phyloP scores from a whole-genome alignment of 1,140 invertebrate genomes.

The Drosophila albomicans region DNA sequence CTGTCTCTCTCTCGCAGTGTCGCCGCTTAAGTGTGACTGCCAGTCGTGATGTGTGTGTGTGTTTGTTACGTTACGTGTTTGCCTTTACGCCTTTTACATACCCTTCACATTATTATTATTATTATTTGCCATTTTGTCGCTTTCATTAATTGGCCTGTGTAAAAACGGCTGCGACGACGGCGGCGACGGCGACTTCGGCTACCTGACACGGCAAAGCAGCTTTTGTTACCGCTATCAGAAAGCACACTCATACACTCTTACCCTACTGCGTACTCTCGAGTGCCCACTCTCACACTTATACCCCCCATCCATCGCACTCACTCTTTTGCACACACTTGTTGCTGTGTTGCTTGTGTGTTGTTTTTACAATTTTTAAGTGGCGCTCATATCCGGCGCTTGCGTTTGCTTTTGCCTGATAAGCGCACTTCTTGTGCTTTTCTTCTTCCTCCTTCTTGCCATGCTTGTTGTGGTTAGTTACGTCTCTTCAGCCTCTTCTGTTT shows the following conservation, averaged over 20 bases:
- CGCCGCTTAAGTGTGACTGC: background rate
- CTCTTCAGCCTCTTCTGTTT: slow-evolving; percentile 35
- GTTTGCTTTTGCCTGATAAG: slow-evolving; percentile 54
- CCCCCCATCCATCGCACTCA: slow-evolving; percentile 1
- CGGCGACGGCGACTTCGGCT: slow-evolving; percentile 20
- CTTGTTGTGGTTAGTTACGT: slow-evolving; percentile 12
- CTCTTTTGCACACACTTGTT: slow-evolving; percentile 61
- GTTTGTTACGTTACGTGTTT: slow-evolving; percentile 46
- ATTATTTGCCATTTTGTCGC: slow-evolving; percentile 80
- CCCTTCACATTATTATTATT: slow-evolving; percentile 49
- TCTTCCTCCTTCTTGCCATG: background rate
- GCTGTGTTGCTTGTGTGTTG: slow-evolving; percentile 55
- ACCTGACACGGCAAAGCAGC: slow-evolving; percentile 49
- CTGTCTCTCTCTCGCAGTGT: slow-evolving; percentile 4
- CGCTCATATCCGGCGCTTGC: slow-evolving; percentile 79
- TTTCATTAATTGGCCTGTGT: slow-evolving; percentile 75
- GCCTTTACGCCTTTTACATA: slow-evolving; percentile 56
- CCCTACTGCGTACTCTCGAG: background rate
- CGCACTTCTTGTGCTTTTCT: slow-evolving; percentile 33
- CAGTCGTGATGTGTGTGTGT: slow-evolving; percentile 2
- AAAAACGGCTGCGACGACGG: slow-evolving; percentile 46
- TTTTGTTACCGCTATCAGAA: slow-evolving; percentile 59
- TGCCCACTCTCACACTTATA: slow-evolving; percentile 14
- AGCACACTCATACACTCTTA: slow-evolving; percentile 4
- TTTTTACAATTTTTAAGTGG: slow-evolving; percentile 83